Percentiles rank a stretch among this genome's conserved stretches.
Evolutionary conservation across 2,888 invertebrate species (phyloP).

Genomic region (Polydrusus pterygomalis): DNA sequence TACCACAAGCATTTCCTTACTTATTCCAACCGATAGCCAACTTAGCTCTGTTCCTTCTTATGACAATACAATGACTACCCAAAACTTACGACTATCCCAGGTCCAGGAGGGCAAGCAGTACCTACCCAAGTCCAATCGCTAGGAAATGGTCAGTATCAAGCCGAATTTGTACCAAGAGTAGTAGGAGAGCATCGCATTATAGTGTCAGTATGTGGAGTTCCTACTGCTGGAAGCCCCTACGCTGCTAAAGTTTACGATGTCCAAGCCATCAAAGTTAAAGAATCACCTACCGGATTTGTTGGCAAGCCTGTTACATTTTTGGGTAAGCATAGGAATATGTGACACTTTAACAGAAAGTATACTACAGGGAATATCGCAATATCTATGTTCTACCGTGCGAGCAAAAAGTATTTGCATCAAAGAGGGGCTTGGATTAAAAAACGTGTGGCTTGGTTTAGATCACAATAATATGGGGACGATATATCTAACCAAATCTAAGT

Average conservation of each 20-base stretch:
- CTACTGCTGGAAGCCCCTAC: conserved; percentile 94
- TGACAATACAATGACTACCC: conserved; percentile 1
- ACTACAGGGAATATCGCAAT: too few species aligned
- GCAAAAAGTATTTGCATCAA: too few species aligned
- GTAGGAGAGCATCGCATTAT: conserved; percentile 95
- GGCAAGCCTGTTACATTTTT: conserved; percentile 94
- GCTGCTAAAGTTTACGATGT: conserved; percentile 97
- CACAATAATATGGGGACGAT: too few species aligned
- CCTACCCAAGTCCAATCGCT: conserved; percentile 92
- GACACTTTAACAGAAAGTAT: too few species aligned
- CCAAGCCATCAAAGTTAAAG: conserved; percentile 94
- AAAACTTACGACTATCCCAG: conserved; percentile 72
- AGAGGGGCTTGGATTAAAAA: too few species aligned
- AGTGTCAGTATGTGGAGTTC: conserved; percentile 86
- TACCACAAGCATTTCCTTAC: background rate
- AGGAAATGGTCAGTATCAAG: conserved; percentile 87
- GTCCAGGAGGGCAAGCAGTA: conserved; percentile 93
- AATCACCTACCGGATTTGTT: conserved; percentile 89
- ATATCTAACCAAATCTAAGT: too few species aligned
- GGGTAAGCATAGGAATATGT: conserved; percentile 73
- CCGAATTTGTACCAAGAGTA: conserved; percentile 92
- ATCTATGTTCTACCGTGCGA: too few species aligned
- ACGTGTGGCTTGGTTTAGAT: too few species aligned
- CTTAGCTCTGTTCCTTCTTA: background rate
- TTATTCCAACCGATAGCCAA: background rate